Conservation (phyloP, 2,888 invertebrate genomes). For the Microplitis deprimator region DNA sequence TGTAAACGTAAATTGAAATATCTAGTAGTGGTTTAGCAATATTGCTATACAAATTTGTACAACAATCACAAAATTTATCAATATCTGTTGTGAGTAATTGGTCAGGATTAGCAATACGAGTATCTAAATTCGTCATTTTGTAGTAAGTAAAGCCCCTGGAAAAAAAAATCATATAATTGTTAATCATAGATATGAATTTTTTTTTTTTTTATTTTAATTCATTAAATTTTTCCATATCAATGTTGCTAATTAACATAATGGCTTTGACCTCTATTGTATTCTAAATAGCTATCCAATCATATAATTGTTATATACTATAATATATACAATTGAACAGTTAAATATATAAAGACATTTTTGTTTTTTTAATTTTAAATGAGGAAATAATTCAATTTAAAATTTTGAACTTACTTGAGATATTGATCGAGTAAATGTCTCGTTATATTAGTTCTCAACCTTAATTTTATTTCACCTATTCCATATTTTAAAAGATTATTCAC, state of each 20-base stretch:
- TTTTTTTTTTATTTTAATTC: not conserved
- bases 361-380: not conserved
- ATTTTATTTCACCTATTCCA: slow-evolving; percentile 93
- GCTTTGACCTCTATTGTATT: not conserved
- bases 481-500: slow-evolving; percentile 96
- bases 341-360: not conserved
- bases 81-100: slow-evolving; percentile 96
- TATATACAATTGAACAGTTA: not conserved
- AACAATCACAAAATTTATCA: slow-evolving; percentile 96
- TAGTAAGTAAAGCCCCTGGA: slow-evolving; percentile 94
- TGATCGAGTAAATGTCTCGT: slow-evolving; percentile 90
- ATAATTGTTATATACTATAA: not conserved
- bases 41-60: slow-evolving; percentile 96
- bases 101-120: slow-evolving; percentile 95
- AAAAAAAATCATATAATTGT: slow-evolving; percentile 47
- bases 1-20: slow-evolving; percentile 93
- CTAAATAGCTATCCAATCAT: not conserved
- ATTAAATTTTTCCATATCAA: slow-evolving; percentile 5
- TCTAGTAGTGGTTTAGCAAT: slow-evolving; percentile 96
- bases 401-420: slow-evolving; percentile 86
- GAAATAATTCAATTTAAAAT: not conserved
- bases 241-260: slow-evolving; percentile 25
- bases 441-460: slow-evolving; percentile 90
- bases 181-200: not conserved
- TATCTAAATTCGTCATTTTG: slow-evolving; percentile 95